phyloP scores from a whole-genome alignment of 2,888 invertebrate genomes.

The Erebia ligea region DNA sequence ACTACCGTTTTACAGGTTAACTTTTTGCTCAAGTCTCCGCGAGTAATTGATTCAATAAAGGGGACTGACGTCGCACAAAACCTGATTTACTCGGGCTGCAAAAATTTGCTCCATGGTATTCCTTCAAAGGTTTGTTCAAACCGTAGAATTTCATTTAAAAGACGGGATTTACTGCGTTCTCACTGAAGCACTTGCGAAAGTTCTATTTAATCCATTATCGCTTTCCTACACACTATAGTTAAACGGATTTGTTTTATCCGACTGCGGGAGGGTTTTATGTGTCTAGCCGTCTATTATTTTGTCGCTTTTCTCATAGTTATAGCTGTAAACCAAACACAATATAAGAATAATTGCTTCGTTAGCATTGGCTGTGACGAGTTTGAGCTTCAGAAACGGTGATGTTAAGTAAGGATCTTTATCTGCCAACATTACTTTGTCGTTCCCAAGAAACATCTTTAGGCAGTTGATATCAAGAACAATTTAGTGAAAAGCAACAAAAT shows the following conservation, averaged over 20 bases:
- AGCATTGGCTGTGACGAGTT: neutral
- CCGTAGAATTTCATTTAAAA: neutral
- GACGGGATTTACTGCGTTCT: neutral
- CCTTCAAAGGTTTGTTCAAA: neutral
- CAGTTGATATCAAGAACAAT: too few species aligned
- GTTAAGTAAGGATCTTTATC: too few species aligned
- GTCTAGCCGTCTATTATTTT: neutral
- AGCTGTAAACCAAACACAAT: too few species aligned
- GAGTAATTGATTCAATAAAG: slow-evolving; percentile 27
- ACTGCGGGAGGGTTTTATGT: neutral
- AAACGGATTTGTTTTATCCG: neutral
- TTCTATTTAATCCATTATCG: neutral
- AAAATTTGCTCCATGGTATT: neutral
- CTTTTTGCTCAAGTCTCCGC: neutral
- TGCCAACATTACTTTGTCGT: too few species aligned
- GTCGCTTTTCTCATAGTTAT: neutral
- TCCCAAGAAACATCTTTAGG: too few species aligned
- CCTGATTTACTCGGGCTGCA: slow-evolving; percentile 8
- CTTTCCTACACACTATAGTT: neutral
- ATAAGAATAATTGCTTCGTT: neutral
- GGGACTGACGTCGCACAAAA: slow-evolving; percentile 4
- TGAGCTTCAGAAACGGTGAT: too few species aligned
- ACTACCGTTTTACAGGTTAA: too few species aligned
- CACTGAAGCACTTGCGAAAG: neutral
- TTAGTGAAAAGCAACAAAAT: too few species aligned